Percentiles rank a stretch among this genome's conserved stretches.
phyloP scores from a whole-genome alignment of 1,140 invertebrate species.

The Argopecten irradians region DNA sequence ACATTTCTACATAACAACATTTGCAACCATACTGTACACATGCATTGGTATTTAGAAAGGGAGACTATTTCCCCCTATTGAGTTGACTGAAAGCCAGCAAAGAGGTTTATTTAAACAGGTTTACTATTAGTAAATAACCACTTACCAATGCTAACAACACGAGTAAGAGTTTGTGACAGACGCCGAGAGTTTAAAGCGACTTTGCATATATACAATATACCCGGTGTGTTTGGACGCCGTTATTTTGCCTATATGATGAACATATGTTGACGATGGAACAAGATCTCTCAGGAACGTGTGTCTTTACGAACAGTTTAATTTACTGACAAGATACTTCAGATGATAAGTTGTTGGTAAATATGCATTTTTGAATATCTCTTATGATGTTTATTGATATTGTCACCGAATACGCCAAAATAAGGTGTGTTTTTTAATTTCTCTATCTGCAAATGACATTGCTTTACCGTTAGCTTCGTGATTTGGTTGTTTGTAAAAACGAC shows the following conservation, averaged over 20 bases:
- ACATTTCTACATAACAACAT: constrained; percentile 6
- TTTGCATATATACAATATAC: not conserved
- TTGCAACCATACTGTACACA: not conserved
- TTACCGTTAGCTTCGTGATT: no score
- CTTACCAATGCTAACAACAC: not conserved
- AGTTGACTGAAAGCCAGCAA: constrained; percentile 12
- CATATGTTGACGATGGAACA: not conserved
- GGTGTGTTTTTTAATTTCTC: no score
- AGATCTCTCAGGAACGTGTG: not conserved
- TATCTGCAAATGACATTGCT: no score
- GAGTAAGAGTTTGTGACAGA: not conserved
- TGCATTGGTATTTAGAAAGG: not conserved
- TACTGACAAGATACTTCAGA: not conserved
- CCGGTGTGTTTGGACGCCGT: not conserved
- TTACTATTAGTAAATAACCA: not conserved
- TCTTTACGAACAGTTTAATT: not conserved
- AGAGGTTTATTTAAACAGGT: not conserved
- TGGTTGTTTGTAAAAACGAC: not conserved
- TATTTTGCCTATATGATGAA: not conserved
- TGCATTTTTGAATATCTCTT: not conserved
- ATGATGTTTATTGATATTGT: not conserved
- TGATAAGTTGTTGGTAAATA: not conserved
- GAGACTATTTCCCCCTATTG: not conserved
- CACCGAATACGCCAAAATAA: no score
- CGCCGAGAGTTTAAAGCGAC: not conserved